Evolutionary conservation across 2,888 invertebrate species (phyloP), one percentile per base, ranked within the genome.

Genomic region (Rhingia campestris): DNA sequence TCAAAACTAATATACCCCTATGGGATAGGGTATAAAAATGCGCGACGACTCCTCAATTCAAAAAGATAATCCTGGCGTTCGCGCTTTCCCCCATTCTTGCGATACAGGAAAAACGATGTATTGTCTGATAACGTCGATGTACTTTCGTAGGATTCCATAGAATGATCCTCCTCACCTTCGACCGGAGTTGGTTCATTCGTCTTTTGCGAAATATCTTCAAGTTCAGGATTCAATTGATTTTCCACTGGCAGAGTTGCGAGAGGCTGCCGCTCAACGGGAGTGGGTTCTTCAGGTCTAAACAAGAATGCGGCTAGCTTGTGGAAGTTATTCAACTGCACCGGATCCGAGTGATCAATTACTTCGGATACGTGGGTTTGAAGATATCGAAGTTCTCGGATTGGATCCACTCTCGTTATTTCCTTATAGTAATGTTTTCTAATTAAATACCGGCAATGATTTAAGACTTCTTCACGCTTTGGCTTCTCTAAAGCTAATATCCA

Each of bases 301-400:
- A 96, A 89, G 61, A 94, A 91, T 0, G 94, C 93, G 7, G 96
- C 94, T 72, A 96, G 90, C 88, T 93, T 92, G 88, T 96, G 95
- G 91, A 96, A 96, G 91, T 95, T 94, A 89, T 93, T 93, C n/a
- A 94, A 93, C 92, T 97, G 95, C 35, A 93, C 93, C 3, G 93
- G 91, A 89, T 96, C 95, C 6, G 90, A 90, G 87, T 96, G 96
- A 91, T 97, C 95, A 67, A 96, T 94, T 9, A 94, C 94, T 85
- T 94, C 95, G 1, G 94, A 93, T 12, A 97, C 92, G 69, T 94
- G 93, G 1, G 93, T 93, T 87, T 97, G 94, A 70, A 97, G 92
- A 90, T 96, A 97, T 79, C 93, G 92, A 86, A 97, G 92, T 0
- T 97, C 97, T 59, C 92, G 91, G 35, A 94, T 91, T 4, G 93